Evolutionary conservation across 2,113 vertebrate genomes (phyloP).

Genomic region (Colaptes auratus): DNA sequence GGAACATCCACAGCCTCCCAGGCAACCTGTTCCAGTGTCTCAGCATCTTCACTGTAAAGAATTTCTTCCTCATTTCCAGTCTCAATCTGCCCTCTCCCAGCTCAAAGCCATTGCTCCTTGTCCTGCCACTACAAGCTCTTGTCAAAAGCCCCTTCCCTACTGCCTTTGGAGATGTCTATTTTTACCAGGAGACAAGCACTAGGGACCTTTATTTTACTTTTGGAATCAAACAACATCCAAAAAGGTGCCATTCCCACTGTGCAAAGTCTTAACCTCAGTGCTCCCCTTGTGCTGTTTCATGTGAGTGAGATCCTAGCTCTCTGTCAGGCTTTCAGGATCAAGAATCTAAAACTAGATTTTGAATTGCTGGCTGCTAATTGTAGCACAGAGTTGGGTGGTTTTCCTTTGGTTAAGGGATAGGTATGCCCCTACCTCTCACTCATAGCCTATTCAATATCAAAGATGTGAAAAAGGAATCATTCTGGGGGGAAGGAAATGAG

Average conservation of each 20-base stretch:
- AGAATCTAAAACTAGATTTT: neutral
- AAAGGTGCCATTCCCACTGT: neutral
- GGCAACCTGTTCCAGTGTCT: too few relatives aligned
- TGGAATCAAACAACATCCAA: neutral
- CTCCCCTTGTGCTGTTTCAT: neutral
- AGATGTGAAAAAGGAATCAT: neutral
- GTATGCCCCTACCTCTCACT: neutral
- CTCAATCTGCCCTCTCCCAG: too few relatives aligned
- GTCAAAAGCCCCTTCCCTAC: neutral
- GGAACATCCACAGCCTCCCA: too few relatives aligned
- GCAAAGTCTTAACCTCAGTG: neutral
- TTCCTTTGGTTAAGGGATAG: neutral
- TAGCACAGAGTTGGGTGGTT: neutral
- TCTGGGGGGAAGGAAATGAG: conserved; percentile 2
- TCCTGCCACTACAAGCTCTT: too few relatives aligned
- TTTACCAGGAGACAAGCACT: neutral
- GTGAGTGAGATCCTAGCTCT: neutral
- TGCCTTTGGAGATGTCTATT: neutral
- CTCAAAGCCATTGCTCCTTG: too few relatives aligned
- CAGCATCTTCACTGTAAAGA: too few relatives aligned
- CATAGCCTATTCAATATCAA: neutral
- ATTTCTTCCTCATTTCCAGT: too few relatives aligned
- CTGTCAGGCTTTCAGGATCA: neutral
- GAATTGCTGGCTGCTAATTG: neutral
- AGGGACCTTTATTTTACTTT: neutral